Conservation (phyloP, 2,888 invertebrate genomes). For the Napeogenes sylphis region DNA sequence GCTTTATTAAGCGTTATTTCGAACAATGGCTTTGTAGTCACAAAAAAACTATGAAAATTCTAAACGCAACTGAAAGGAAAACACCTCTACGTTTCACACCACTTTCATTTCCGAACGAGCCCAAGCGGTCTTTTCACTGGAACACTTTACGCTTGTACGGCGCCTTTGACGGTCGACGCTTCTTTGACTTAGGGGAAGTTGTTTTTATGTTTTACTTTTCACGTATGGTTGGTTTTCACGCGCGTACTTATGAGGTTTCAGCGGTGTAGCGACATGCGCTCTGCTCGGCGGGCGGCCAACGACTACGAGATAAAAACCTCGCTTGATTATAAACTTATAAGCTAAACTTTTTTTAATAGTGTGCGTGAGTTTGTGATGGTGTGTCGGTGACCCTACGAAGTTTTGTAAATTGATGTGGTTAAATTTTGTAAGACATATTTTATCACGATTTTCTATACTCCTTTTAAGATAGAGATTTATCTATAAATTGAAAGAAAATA, state of each 20-base stretch:
- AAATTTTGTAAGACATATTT: not conserved
- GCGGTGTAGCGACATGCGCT: slow-evolving; percentile 63
- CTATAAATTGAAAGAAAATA: slow-evolving; percentile 6
- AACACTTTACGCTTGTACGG: slow-evolving; percentile 51
- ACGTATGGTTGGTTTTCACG: slow-evolving; percentile 56
- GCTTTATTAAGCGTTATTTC: slow-evolving; percentile 50
- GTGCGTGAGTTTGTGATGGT: slow-evolving; percentile 64
- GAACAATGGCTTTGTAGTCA: slow-evolving; percentile 74
- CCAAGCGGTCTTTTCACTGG: slow-evolving; percentile 53
- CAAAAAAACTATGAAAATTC: slow-evolving; percentile 56
- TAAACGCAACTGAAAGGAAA: slow-evolving; percentile 56
- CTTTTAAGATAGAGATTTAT: not conserved
- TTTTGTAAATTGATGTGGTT: slow-evolving; percentile 46
- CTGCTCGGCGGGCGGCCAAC: slow-evolving; percentile 66
- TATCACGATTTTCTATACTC: not conserved
- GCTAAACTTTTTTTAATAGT: slow-evolving; percentile 71
- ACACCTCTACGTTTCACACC: slow-evolving; percentile 63
- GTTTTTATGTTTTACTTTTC: slow-evolving; percentile 33
- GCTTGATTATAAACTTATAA: slow-evolving; percentile 78
- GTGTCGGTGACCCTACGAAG: slow-evolving; percentile 67
- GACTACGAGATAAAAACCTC: slow-evolving; percentile 77
- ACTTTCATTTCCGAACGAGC: slow-evolving; percentile 69
- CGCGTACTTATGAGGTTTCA: slow-evolving; percentile 58
- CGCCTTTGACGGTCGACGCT: slow-evolving; percentile 49
- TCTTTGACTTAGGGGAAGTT: slow-evolving; percentile 43